Evolutionary conservation across 2,888 invertebrate genomes (phyloP), one percentile per base, ranked within the genome.

Genomic region (Cephalotes varians): DNA sequence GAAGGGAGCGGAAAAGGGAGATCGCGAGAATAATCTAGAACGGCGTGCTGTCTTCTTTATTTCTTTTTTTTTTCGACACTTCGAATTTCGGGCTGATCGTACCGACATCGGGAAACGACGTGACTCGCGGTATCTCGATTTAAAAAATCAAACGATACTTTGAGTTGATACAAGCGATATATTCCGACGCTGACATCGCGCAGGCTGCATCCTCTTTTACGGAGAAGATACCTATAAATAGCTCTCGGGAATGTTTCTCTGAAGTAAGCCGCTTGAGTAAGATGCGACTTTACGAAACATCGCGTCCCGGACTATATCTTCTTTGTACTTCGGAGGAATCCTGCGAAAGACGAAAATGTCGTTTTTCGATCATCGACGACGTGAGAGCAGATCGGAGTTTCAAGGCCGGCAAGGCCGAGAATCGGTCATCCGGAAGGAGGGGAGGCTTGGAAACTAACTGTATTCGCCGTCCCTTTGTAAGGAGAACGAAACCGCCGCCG

Each of bases 331-430:
- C 40, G 25, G 2, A 15, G 12, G 18, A 34, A 62, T 49, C 37
- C 28, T 51, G 7, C n/a, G 37, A 1, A 18, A 58, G 31, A n/a
- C 37, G 34, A 49, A 74, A 74, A 64, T 65, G 64, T 49, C 81
- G 74, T 64, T 81, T 62, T 31, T 73, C 62, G 40, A 60, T 44
- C 44, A n/a, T 25, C 73, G 6, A 28, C 21, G 56, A 79, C 54
- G 51, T 2, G 74, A 34, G 74, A 74, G 21, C 44, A 64, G 81
- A 81, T 81, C 74, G 74, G 74, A 81, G 74, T 74, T 64, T 81
- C 81, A 81, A 81, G 81, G 73, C 34, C 81, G 64, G 54, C 72
- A 44, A 34, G 54, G 44, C 40, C 31, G 74, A 64, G 56, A 40
- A 25, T 25, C 73, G 37, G 6, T 44, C 40, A 37, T 40, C 21